These are phyloP conservation scores for Ylistrum balloti DNA, from an alignment of 1,140 invertebrate genomes.

Conservation along the genomic window DNA sequence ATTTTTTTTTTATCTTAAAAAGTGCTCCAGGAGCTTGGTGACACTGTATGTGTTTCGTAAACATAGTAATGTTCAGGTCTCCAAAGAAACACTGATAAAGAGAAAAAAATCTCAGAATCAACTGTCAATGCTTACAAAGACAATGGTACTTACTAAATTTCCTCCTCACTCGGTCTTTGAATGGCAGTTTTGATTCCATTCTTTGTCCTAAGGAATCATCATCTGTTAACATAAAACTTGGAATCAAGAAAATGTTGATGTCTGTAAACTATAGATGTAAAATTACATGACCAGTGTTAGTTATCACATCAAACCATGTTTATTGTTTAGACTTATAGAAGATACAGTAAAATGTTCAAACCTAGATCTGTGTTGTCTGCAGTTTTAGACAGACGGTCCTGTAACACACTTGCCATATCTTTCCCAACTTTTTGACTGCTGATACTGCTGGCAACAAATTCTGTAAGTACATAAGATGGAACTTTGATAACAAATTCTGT, in stretches of 20 bases:
- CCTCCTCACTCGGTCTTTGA: slow-evolving; percentile 66
- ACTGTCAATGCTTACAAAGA: background rate
- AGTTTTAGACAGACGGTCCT: slow-evolving; percentile 71
- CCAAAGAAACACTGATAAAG: too few species aligned
- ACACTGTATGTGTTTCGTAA: too few species aligned
- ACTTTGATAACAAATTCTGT: background rate
- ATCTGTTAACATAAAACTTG: slow-evolving; percentile 64
- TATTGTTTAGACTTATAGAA: too few species aligned
- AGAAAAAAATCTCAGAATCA: background rate
- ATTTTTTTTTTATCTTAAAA: too few species aligned
- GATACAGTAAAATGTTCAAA: slow-evolving; percentile 45
- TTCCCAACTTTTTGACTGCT: slow-evolving; percentile 78
- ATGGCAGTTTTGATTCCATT: slow-evolving; percentile 71
- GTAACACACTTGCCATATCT: slow-evolving; percentile 85
- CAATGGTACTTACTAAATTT: slow-evolving; percentile 80
- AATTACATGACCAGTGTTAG: background rate
- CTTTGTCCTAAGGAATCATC: slow-evolving; percentile 75
- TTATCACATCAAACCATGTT: too few species aligned
- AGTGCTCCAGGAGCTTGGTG: too few species aligned
- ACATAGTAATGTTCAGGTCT: too few species aligned
- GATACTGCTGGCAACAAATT: slow-evolving; percentile 68
- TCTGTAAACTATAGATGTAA: background rate
- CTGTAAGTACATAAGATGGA: background rate
- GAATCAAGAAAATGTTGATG: too few species aligned
- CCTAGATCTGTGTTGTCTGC: slow-evolving; percentile 68